phyloP scores from a whole-genome alignment of 2,113 vertebrate genomes.

The Carassius carassius region DNA sequence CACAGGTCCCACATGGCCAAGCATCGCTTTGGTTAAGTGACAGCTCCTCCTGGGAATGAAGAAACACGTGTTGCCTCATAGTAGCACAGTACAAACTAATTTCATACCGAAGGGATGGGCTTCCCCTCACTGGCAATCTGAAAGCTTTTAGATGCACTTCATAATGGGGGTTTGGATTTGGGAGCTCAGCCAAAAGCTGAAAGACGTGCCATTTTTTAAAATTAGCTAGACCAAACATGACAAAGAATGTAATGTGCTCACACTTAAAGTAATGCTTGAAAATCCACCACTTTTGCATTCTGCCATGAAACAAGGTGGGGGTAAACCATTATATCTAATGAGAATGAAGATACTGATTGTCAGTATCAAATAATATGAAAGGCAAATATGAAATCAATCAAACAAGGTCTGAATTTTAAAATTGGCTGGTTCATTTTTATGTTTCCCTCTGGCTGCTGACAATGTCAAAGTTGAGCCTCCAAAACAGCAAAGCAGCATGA shows the following conservation, averaged over 20 bases:
- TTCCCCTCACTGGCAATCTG: conserved; percentile 71
- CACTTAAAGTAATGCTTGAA: not conserved
- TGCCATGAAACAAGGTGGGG: not conserved
- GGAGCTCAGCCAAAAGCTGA: conserved; percentile 66
- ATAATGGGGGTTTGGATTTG: conserved; percentile 74
- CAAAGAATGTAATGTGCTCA: not conserved
- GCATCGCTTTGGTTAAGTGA: conserved; percentile 66
- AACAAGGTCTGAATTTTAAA: conserved; percentile 32
- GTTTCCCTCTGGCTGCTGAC: conserved; percentile 53
- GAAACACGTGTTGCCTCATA: conserved; percentile 76
- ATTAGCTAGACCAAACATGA: conserved; percentile 46
- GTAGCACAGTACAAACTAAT: conserved; percentile 73
- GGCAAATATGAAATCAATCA: conserved; percentile 49
- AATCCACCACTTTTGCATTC: not conserved
- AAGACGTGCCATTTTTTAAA: conserved; percentile 28
- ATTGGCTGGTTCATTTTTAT: conserved; percentile 36
- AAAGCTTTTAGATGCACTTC: conserved; percentile 73
- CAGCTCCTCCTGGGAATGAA: conserved; percentile 71
- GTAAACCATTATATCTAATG: not conserved
- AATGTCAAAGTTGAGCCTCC: conserved; percentile 42
- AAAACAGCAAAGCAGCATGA: conserved; percentile 48
- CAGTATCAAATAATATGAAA: conserved; percentile 40
- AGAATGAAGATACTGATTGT: conserved; percentile 18
- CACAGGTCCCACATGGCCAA: conserved; percentile 60
- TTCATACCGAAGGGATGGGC: conserved; percentile 55